Evolutionary conservation across 2,113 vertebrate species (phyloP), one percentile per base, ranked within the genome.

Genomic region (Neolamprologus variostigma): DNA sequence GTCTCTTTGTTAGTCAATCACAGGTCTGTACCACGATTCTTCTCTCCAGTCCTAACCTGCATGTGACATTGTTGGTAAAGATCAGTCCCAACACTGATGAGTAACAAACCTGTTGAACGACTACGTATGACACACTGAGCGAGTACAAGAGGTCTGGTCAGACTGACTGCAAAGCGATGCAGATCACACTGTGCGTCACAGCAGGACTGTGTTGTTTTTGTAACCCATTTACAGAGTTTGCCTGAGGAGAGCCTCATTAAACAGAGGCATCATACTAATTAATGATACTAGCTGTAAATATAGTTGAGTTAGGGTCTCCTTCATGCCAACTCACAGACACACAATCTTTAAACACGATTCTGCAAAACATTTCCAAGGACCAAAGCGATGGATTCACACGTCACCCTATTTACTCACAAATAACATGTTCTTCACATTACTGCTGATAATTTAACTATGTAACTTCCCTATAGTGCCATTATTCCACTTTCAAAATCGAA

Each of bases 151-250:
- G 33, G 55, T 59, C 13, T 16, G 37, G 66, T 55, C 50, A 23
- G 50, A 19, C 53, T 68, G 21, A 59, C 19, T 82, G 10, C 35
- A 68, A 13, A 33, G 35, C n/a, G 8, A 28, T 37, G 54, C 54
- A 55, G 73, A 16, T 78, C 73, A 51, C 26, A 78, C 55, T 23
- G 42, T 47, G 21, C 51, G 54, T 85, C 50, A 21, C 23, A 55
- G 84, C 33, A 82, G 57, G 19, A 63, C 11, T 50, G 71, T 50
- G 71, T 73, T 83, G 73, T 83, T 83, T 85, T 87, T 89, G 10
- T 80, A 87, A 91, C 83, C 89, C 73, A 84, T 84, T 89, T 87
- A 80, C 33, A 66, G 79, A 79, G 80, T 87, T 55, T 79, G 84
- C 80, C 84, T n/a, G 51, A 89, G 80, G 82, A 88, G 33, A 86